Percentiles rank a stretch among this genome's conserved stretches.
Evolutionary conservation across 2,797 vertebrate genomes (phyloP).

Genomic region (Periparus ater): DNA sequence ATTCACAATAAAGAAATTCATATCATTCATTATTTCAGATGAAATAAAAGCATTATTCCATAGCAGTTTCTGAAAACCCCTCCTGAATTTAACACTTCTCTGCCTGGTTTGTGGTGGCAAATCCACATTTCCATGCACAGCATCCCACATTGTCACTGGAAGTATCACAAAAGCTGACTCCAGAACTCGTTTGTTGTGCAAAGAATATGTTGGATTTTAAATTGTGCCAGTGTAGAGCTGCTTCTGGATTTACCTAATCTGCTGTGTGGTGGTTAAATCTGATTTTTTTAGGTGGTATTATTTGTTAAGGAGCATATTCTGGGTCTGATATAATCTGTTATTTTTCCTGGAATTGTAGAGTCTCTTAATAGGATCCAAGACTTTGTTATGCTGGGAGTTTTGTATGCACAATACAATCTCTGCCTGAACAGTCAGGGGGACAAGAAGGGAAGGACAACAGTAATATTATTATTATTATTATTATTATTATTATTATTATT

Average conservation of each 20-base stretch:
- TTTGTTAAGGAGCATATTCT: slow-evolving; percentile 16
- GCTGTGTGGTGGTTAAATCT: background rate
- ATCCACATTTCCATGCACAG: background rate
- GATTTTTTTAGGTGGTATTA: background rate
- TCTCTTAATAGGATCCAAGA: background rate
- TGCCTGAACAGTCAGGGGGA: background rate
- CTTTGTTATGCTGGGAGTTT: background rate
- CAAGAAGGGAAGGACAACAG: background rate
- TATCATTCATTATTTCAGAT: background rate
- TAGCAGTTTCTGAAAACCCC: background rate
- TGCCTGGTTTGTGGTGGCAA: background rate
- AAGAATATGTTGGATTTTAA: background rate
- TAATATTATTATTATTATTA: background rate
- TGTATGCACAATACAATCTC: background rate
- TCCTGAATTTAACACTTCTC: background rate
- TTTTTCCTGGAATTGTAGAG: slow-evolving; percentile 52
- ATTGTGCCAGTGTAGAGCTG: background rate
- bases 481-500: background rate
- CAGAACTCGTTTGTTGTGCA: background rate
- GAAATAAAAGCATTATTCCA: background rate
- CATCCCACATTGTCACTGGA: background rate
- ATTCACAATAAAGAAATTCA: no score
- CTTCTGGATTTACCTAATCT: background rate
- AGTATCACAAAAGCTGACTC: background rate
- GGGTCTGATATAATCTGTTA: slow-evolving; percentile 46